Conservation (phyloP, 2,113 vertebrate genomes). For the Antigone vipio region DNA sequence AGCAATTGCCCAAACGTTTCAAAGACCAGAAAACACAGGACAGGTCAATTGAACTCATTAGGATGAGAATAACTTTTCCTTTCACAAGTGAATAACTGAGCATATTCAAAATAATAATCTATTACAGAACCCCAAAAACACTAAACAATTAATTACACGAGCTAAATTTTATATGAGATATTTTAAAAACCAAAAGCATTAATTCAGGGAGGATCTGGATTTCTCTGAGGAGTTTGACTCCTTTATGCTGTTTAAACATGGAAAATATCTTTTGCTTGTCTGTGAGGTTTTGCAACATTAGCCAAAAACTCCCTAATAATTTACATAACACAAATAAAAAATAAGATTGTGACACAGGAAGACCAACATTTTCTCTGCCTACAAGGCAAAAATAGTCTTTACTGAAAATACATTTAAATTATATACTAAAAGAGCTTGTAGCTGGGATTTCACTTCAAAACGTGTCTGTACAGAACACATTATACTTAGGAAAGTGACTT, state of each 20-base stretch:
- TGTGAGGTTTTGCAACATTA: not conserved
- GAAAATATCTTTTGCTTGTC: not conserved
- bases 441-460: slow-evolving; percentile 26
- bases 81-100: not conserved
- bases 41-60: not conserved
- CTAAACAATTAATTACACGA: not conserved
- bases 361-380: not conserved
- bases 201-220: not conserved
- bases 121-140: not conserved
- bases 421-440: not conserved
- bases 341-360: not conserved
- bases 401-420: slow-evolving; percentile 50
- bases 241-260: not conserved
- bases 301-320: not conserved
- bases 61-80: not conserved
- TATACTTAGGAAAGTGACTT: slow-evolving; percentile 30
- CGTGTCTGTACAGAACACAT: not conserved
- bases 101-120: not conserved
- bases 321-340: not conserved
- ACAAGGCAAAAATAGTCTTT: not conserved
- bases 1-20: not conserved
- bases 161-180: not conserved
- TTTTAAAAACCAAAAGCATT: not conserved
- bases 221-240: not conserved
- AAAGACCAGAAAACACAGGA: not conserved